phyloP scores from a whole-genome alignment of 2,113 vertebrate species.

The Daubentonia madagascariensis region DNA sequence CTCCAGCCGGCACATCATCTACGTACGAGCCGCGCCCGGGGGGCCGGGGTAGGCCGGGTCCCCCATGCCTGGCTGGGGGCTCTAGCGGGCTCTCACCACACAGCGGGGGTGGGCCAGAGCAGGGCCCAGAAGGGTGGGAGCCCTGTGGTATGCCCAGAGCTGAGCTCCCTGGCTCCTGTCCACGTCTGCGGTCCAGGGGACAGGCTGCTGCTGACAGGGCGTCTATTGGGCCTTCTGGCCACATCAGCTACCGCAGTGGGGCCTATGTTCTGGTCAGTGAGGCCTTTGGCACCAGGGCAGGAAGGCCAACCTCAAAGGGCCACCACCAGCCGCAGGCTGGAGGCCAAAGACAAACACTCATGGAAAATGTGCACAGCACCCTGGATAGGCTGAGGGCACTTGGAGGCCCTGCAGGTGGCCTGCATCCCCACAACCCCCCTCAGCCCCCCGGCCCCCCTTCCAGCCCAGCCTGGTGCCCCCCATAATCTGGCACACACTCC shows the following conservation, averaged over 20 bases:
- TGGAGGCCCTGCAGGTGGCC: not conserved
- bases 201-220: rapidly evolving
- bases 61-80: not conserved
- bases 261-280: not conserved
- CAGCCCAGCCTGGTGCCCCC: rapidly evolving
- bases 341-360: not conserved
- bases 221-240: not conserved
- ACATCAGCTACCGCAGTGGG: not conserved
- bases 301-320: not conserved
- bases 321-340: not conserved
- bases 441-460: rapidly evolving
- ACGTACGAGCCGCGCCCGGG: slow-evolving; percentile 81
- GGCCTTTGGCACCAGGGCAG: not conserved
- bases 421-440: rapidly evolving
- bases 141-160: rapidly evolving
- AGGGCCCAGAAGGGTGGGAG: not conserved
- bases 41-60: rapidly evolving
- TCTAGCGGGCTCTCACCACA: rapidly evolving
- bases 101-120: rapidly evolving
- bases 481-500: rapidly evolving
- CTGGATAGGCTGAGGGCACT: no score
- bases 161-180: not conserved
- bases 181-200: not conserved
- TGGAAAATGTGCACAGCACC: rapidly evolving
- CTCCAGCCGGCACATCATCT: slow-evolving; percentile 93